Conservation (phyloP, 2,888 invertebrate genomes). For the Dasypolia templi region DNA sequence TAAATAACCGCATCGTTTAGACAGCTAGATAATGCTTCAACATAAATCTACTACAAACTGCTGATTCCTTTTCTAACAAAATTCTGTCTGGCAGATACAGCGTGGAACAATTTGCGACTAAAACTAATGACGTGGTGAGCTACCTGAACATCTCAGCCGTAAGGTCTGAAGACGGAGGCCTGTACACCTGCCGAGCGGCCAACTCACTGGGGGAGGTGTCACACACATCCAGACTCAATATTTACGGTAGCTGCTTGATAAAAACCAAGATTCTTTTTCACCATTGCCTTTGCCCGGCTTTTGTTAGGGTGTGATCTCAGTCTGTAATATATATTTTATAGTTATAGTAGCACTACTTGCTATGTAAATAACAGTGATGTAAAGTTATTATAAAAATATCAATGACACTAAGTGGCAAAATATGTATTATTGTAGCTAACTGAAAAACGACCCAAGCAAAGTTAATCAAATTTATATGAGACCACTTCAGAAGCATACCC, state of each 20-base stretch:
- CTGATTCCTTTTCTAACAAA: constrained; percentile 24
- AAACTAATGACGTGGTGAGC: constrained; percentile 95
- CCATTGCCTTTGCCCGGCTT: background rate
- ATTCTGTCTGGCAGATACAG: constrained; percentile 89
- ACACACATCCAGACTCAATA: constrained; percentile 94
- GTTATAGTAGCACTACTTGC: too few species aligned
- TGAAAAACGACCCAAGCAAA: too few species aligned
- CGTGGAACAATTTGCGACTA: constrained; percentile 95
- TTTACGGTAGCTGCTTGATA: constrained; percentile 93
- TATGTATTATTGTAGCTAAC: too few species aligned
- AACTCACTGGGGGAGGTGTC: constrained; percentile 94
- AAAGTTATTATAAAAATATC: too few species aligned
- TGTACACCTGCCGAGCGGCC: constrained; percentile 95
- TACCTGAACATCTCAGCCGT: constrained; percentile 95
- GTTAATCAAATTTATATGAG: too few species aligned
- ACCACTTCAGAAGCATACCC: too few species aligned
- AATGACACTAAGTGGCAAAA: too few species aligned
- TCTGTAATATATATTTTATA: too few species aligned
- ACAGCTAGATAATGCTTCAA: background rate
- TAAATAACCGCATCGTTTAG: background rate
- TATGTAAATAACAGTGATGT: too few species aligned
- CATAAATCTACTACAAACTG: background rate
- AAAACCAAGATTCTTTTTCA: background rate
- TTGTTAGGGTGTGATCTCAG: background rate
- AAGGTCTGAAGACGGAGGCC: constrained; percentile 95